phyloP scores from a whole-genome alignment of 2,797 vertebrate species.

The Erpetoichthys calabaricus region DNA sequence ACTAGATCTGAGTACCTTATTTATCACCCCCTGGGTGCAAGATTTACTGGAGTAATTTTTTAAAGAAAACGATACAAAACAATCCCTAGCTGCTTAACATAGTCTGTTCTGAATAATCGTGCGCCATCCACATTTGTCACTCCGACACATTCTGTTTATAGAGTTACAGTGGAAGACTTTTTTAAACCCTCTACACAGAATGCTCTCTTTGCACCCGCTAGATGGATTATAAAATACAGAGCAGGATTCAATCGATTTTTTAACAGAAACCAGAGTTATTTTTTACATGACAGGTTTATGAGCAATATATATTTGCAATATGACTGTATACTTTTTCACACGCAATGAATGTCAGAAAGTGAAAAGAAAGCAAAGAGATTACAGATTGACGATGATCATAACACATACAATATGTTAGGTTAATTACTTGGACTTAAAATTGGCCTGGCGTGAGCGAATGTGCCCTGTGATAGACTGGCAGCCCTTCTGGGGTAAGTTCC shows the following conservation, averaged over 20 bases:
- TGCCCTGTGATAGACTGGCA: no score
- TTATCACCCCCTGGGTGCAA: slow-evolving; percentile 34
- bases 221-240: neutral
- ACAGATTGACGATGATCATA: no score
- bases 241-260: no score
- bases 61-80: slow-evolving; percentile 31
- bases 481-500: no score
- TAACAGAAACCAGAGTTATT: neutral
- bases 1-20: slow-evolving; percentile 26
- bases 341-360: neutral
- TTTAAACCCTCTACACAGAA: slow-evolving; percentile 4
- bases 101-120: slow-evolving; percentile 51
- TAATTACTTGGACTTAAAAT: no score
- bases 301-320: neutral
- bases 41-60: slow-evolving; percentile 28
- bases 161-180: slow-evolving; percentile 48
- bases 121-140: slow-evolving; percentile 51
- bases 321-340: neutral
- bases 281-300: neutral
- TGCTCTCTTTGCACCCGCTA: neutral
- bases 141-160: slow-evolving; percentile 50
- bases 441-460: no score
- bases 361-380: no score
- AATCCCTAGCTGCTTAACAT: slow-evolving; percentile 45
- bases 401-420: no score